Evolutionary conservation across 2,888 invertebrate species (phyloP).

Genomic region (Calameuta filiformis): DNA sequence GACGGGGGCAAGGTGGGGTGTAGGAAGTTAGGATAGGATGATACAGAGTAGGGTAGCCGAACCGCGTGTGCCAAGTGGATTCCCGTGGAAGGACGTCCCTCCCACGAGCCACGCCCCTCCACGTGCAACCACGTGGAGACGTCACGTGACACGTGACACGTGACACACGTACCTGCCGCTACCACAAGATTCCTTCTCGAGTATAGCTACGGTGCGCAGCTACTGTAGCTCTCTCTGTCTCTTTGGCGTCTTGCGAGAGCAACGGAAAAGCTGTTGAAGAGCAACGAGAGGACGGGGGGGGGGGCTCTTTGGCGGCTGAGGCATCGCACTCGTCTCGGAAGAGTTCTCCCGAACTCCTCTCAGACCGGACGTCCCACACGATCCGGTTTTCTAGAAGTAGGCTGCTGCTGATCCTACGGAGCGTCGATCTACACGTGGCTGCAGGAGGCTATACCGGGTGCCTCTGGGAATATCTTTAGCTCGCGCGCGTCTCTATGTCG

Average conservation of each 20-base stretch:
- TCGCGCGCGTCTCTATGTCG: too few relatives aligned
- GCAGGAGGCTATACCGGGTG: too few relatives aligned
- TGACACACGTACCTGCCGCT: conserved; percentile 3
- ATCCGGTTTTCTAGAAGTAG: too few relatives aligned
- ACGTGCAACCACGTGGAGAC: conserved; percentile 48
- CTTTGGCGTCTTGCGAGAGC: too few relatives aligned
- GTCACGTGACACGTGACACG: background rate
- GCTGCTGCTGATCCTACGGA: too few relatives aligned
- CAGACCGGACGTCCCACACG: too few relatives aligned
- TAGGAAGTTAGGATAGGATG: conserved; percentile 5
- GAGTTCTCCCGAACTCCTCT: too few relatives aligned
- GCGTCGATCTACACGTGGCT: too few relatives aligned
- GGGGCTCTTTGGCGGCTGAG: background rate
- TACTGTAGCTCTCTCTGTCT: conserved; percentile 18
- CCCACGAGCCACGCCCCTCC: conserved; percentile 56
- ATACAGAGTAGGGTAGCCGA: conserved; percentile 47
- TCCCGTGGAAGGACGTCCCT: conserved; percentile 40
- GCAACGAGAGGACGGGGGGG: background rate
- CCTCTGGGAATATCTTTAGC: too few relatives aligned
- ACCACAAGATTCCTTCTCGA: conserved; percentile 30
- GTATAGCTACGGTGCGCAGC: conserved; percentile 31
- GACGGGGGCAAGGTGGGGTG: background rate
- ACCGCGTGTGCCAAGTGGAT: conserved; percentile 56
- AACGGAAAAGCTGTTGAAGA: background rate
- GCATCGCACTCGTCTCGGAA: too few relatives aligned